Base-by-base conservation (phyloP, 2,888 invertebrate species). In the Dolichopus griseipennis region DNA sequence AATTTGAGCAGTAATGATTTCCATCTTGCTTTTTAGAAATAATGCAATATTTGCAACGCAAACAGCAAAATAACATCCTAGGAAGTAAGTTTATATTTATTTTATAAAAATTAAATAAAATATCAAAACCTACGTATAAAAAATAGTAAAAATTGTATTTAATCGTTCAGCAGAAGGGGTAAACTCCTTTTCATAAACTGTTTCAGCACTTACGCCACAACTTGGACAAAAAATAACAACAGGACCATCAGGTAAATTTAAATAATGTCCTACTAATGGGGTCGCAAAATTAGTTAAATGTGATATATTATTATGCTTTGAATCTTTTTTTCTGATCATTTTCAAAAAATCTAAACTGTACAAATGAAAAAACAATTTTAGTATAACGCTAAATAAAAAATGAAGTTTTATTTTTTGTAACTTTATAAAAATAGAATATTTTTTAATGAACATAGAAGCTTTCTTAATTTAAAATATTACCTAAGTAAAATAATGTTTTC, bases 1-100 rank as follows among this genome's bases (percentile, higher is more conserved):
- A 80, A 68, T 80, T 77, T 71, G 75, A 76, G 62, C 80, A 80
- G 68, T 80, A 80, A 74, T 80, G 80, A 70, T 79, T 80, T 22
- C 74, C 75, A 70, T 80, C 80, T 27, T 78, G 76, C 68, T 78
- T 75, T 71, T 75, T 77, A 68, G 77, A 79, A 68, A 79, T 79
- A 70, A 76, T 71, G 63, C 72, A 71, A 68, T 78, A 79, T 70
- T 75, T 72, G 72, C 78, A 69, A 66, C 77, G 79, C 66, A 74
- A 79, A 66, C 78, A 78, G 52, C 78, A 78, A 68, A 79, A 78
- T 41, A 72, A 75, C 66, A 73, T 69, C 41, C 78, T 78, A 67
- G 5, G 73, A 72, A 27, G 33, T 21, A 43, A 22, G 22, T 22
- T 15, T 65, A 27, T 6, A 8, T 43, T 52, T 37, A 62, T 66